phyloP scores from a whole-genome alignment of 1,140 invertebrate genomes.

The Xylocopa sonorina region DNA sequence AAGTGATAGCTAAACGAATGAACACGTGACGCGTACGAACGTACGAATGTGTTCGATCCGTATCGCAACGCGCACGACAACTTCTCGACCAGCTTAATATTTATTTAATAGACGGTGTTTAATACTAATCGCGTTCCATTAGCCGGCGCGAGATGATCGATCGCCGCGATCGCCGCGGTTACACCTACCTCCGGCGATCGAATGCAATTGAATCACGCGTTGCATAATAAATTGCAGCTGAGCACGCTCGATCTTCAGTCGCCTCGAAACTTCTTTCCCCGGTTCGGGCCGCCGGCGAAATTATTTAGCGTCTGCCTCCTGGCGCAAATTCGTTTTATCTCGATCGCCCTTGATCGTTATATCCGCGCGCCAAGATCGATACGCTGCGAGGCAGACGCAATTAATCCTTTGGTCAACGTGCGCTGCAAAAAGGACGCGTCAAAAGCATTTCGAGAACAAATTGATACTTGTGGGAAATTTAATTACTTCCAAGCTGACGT shows the following conservation, averaged over 20 bases:
- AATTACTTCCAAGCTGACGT: too few species aligned
- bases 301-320: slow-evolving; percentile 22
- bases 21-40: too few species aligned
- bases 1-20: too few species aligned
- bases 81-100: too few species aligned
- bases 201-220: slow-evolving; percentile 26
- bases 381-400: slow-evolving; percentile 2
- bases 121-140: slow-evolving; percentile 14
- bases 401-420: slow-evolving; percentile 5
- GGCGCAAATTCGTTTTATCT: slow-evolving; percentile 40
- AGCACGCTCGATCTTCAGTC: neutral
- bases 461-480: too few species aligned
- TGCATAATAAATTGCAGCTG: slow-evolving; percentile 43
- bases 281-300: neutral
- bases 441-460: too few species aligned
- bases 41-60: too few species aligned
- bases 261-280: neutral
- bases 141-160: slow-evolving; percentile 1
- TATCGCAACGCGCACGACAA: too few species aligned
- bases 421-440: neutral
- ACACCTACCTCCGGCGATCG: neutral
- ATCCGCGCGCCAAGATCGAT: neutral
- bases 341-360: neutral
- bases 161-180: neutral
- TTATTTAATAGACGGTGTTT: slow-evolving; percentile 10